phyloP scores from a whole-genome alignment of 2,888 invertebrate genomes.

The Rotaria sp. region DNA sequence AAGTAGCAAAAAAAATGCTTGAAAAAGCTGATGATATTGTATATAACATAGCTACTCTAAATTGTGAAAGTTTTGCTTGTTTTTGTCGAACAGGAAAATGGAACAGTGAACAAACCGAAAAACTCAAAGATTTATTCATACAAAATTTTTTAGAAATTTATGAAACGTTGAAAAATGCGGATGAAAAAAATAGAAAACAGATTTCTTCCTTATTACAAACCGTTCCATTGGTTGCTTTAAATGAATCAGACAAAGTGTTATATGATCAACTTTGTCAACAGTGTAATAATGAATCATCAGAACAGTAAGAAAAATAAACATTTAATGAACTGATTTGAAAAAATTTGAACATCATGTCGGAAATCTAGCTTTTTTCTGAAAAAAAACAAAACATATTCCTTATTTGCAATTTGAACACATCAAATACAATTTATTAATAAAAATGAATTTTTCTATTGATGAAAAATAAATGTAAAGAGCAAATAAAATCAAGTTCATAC shows the following conservation, averaged over 20 bases:
- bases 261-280: not conserved
- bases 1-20: not conserved
- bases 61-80: not conserved
- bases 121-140: not conserved
- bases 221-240: not conserved
- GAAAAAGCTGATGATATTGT: not conserved
- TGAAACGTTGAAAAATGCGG: not conserved
- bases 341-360: too few species aligned
- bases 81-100: not conserved
- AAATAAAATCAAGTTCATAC: too few species aligned
- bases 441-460: too few species aligned
- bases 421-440: too few species aligned
- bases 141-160: not conserved
- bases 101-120: not conserved
- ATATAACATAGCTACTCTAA: not conserved
- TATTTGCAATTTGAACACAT: too few species aligned
- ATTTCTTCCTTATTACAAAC: not conserved
- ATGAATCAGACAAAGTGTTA: not conserved
- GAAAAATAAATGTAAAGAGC: too few species aligned
- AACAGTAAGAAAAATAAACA: too few species aligned
- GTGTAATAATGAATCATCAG: not conserved
- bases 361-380: too few species aligned
- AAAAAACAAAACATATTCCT: too few species aligned
- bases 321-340: too few species aligned
- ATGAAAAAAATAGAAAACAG: not conserved